These are phyloP conservation scores for Scleropages formosus DNA, from an alignment of 2,797 vertebrate genomes.

Conservation along the genomic window DNA sequence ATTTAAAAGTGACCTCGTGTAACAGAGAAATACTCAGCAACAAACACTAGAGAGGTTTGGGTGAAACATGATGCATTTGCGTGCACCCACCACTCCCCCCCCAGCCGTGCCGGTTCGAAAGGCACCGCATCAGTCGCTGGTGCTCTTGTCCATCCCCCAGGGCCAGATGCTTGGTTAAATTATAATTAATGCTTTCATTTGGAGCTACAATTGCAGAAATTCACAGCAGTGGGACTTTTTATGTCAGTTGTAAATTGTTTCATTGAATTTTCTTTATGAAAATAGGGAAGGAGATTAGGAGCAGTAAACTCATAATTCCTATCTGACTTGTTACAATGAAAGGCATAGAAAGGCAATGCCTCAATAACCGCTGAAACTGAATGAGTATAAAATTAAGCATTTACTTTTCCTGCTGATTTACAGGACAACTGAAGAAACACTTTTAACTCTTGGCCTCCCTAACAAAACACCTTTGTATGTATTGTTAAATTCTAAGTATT, in stretches of 20 bases:
- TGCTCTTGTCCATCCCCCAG: neutral
- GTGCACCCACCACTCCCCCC: neutral
- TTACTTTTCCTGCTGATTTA: neutral
- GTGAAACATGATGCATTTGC: neutral
- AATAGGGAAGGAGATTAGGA: too few relatives aligned
- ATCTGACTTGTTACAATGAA: neutral
- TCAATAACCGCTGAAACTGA: neutral
- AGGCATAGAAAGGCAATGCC: neutral
- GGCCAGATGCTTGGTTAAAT: neutral
- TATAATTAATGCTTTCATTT: neutral
- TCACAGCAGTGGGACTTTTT: neutral
- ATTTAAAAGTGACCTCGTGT: too few relatives aligned
- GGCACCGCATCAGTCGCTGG: neutral
- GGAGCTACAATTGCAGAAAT: neutral
- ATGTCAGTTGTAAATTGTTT: neutral
- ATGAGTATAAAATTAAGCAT: neutral
- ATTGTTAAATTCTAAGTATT: neutral
- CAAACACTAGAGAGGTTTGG: neutral
- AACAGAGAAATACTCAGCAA: too few relatives aligned
- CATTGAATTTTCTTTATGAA: slow-evolving; percentile 2
- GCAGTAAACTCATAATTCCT: slow-evolving; percentile 8
- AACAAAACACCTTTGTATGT: slow-evolving; percentile 3
- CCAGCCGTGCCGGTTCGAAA: neutral
- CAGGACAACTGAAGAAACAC: neutral
- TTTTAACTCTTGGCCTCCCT: neutral